Conservation (phyloP, 2,797 vertebrate species). For the Ptychadena robeensis region DNA sequence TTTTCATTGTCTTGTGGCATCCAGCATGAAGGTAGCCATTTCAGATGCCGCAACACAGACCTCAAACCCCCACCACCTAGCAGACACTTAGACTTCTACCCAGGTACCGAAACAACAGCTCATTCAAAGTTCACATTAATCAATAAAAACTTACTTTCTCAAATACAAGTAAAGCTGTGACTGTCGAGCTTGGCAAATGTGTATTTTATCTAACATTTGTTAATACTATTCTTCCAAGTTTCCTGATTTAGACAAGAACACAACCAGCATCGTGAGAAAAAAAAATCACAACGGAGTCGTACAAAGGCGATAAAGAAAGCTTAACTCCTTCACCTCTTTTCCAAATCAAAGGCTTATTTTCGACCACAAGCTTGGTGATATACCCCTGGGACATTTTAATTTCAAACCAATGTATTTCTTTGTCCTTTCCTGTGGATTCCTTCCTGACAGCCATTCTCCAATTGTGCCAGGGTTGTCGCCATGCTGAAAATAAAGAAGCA, state of each 20-base stretch:
- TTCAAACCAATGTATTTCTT: constrained; percentile 30
- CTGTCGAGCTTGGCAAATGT: neutral
- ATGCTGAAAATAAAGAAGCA: constrained; percentile 79
- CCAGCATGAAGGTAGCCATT: no score
- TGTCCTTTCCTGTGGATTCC: constrained; percentile 30
- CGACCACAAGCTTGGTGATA: neutral
- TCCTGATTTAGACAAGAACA: neutral
- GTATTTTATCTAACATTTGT: neutral
- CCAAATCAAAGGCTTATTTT: neutral
- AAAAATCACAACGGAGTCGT: neutral
- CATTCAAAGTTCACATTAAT: neutral
- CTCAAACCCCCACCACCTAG: no score
- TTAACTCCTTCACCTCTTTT: neutral
- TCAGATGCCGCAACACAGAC: no score
- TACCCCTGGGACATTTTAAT: neutral
- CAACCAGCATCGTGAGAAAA: neutral
- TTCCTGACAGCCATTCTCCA: constrained; percentile 21
- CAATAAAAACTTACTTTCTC: neutral
- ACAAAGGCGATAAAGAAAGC: neutral
- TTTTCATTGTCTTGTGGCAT: no score
- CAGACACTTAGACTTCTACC: no score
- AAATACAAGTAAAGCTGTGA: neutral
- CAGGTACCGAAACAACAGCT: no score
- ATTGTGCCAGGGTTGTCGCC: constrained; percentile 63
- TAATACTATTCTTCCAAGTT: neutral